A percentile compares a stretch with the other conserved stretches of the same genome.
Conservation (phyloP, 2,888 invertebrate species). For the Acanthoscelides obtectus region DNA sequence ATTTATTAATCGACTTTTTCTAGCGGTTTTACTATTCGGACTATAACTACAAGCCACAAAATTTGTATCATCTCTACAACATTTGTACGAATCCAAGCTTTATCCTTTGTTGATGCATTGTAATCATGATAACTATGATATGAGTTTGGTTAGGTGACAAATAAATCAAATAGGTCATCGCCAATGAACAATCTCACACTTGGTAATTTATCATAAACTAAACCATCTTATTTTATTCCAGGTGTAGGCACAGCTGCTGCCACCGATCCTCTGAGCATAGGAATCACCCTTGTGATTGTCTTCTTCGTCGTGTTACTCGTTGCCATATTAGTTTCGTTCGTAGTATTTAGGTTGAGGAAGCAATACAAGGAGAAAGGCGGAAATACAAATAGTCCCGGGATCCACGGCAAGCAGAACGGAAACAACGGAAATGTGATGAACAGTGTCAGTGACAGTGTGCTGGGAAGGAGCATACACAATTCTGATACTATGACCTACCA, state of each 20-base stretch:
- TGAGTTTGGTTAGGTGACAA: no score
- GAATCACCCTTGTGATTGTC: constrained; percentile 88
- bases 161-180: no score
- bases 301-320: constrained; percentile 88
- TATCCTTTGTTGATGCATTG: no score
- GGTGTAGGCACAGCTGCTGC: constrained; percentile 73
- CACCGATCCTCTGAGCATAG: constrained; percentile 85
- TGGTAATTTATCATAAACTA: no score
- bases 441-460: constrained; percentile 64
- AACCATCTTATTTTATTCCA: constrained; percentile 37
- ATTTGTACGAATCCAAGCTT: no score
- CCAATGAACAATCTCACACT: no score
- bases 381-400: constrained; percentile 59
- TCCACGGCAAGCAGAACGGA: constrained; percentile 75
- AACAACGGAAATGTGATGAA: constrained; percentile 61
- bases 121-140: no score
- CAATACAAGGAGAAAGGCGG: constrained; percentile 83
- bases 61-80: no score
- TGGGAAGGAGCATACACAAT: constrained; percentile 63
- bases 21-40: no score
- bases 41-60: no score
- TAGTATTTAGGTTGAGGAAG: constrained; percentile 84
- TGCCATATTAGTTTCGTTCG: constrained; percentile 84
- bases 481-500: constrained; percentile 67
- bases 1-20: no score